phyloP scores from a whole-genome alignment of 2,888 invertebrate species.

The Rhodophaea formosa region DNA sequence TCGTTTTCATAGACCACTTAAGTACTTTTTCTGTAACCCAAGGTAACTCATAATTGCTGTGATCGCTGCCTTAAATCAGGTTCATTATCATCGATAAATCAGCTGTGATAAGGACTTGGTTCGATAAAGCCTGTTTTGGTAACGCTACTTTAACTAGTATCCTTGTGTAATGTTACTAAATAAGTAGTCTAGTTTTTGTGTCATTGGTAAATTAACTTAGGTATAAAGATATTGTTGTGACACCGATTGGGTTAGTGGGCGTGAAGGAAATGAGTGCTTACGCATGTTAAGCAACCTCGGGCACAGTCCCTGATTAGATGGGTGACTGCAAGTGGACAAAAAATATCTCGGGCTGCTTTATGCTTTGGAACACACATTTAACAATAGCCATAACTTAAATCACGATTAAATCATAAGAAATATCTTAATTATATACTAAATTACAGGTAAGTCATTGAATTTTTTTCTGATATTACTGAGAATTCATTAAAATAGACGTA shows the following conservation, averaged over 20 bases:
- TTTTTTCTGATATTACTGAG: slow-evolving; percentile 3
- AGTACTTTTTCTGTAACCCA: slow-evolving; percentile 3
- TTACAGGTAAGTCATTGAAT: background rate
- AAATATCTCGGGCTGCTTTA: too few species aligned
- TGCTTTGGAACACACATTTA: too few species aligned
- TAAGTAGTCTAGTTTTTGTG: background rate
- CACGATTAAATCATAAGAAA: too few species aligned
- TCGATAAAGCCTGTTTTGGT: background rate
- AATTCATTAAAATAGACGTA: slow-evolving; percentile 14
- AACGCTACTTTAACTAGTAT: background rate
- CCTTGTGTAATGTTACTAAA: background rate
- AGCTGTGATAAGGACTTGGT: slow-evolving; percentile 10
- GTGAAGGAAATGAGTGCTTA: too few species aligned
- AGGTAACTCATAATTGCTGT: slow-evolving; percentile 9
- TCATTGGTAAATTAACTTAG: background rate
- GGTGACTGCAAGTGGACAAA: too few species aligned
- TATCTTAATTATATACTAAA: too few species aligned
- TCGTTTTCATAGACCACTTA: too few species aligned
- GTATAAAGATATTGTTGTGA: too few species aligned
- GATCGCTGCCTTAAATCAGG: slow-evolving; percentile 7
- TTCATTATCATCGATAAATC: slow-evolving; percentile 16
- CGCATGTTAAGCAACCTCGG: too few species aligned
- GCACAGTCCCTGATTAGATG: too few species aligned
- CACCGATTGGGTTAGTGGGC: too few species aligned
- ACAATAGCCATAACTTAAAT: too few species aligned